These are phyloP conservation scores for Orchestia grillus DNA, from an alignment of 1,140 invertebrate genomes.

Conservation along the genomic window DNA sequence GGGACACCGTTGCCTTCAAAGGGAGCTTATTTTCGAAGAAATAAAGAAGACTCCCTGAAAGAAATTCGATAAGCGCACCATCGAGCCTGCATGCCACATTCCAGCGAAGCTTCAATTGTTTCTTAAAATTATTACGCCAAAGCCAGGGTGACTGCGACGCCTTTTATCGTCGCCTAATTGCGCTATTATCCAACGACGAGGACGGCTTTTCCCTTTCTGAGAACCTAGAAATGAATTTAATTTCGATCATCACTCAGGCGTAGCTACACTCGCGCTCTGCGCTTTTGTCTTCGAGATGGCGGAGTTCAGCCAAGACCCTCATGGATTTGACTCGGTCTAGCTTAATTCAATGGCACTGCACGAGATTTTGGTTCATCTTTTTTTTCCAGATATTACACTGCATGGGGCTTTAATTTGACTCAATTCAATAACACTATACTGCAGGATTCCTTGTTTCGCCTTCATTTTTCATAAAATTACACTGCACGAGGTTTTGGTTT, in stretches of 20 bases:
- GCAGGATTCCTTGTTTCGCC: too few relatives aligned
- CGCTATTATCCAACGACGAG: background rate
- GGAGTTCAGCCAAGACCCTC: background rate
- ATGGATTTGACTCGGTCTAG: too few relatives aligned
- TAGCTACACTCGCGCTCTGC: background rate
- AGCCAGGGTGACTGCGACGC: background rate
- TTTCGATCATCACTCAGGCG: background rate
- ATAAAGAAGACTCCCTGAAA: background rate
- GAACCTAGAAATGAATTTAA: background rate
- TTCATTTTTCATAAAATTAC: too few relatives aligned
- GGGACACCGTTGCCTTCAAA: background rate
- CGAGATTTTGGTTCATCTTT: too few relatives aligned
- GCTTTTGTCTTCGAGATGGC: background rate
- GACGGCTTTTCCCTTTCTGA: background rate
- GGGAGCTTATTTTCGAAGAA: background rate
- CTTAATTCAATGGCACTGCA: too few relatives aligned
- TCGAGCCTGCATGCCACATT: background rate
- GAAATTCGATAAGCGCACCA: background rate
- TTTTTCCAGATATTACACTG: too few relatives aligned
- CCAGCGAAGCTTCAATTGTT: background rate
- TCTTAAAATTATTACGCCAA: background rate
- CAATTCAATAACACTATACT: too few relatives aligned
- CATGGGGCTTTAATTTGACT: too few relatives aligned
- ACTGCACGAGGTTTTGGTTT: too few relatives aligned
- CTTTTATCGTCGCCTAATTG: background rate